A percentile compares a stretch with the other conserved stretches of the same genome.
Evolutionary conservation across 2,113 vertebrate species (phyloP).

Genomic region (Mormyrus iriodes): DNA sequence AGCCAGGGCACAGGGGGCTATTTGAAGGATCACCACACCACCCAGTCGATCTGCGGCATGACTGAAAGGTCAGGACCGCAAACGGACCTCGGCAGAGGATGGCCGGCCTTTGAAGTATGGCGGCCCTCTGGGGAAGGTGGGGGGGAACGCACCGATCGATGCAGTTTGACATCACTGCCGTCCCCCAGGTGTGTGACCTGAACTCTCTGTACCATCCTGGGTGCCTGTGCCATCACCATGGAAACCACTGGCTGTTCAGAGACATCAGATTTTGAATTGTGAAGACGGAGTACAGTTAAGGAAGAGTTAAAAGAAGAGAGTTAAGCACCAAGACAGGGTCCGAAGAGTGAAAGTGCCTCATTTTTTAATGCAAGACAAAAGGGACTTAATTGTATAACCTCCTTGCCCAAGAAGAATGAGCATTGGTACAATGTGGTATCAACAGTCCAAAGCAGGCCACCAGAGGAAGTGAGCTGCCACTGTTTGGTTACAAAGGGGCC

Average conservation of each 20-base stretch:
- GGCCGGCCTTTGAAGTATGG: constrained; percentile 50
- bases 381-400: background rate
- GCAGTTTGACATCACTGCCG: constrained; percentile 51
- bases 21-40: constrained; percentile 55
- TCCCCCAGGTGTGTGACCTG: constrained; percentile 10
- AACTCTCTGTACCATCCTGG: background rate
- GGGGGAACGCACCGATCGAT: constrained; percentile 42
- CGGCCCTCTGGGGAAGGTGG: constrained; percentile 25
- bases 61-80: constrained; percentile 55
- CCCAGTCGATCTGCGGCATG: constrained; percentile 38
- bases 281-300: background rate
- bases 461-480: background rate
- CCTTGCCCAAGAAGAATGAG: background rate
- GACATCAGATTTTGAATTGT: background rate
- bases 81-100: constrained; percentile 46
- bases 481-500: background rate
- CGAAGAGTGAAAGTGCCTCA: background rate
- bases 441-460: background rate
- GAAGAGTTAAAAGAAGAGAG: background rate
- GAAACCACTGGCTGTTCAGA: background rate
- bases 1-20: constrained; percentile 46
- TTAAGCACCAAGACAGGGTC: background rate
- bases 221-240: background rate
- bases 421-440: background rate
- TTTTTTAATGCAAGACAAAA: background rate